A percentile compares a stretch with the other conserved stretches of the same genome.
Conservation (phyloP, 1,140 invertebrate species). For the Leptinotarsa texana region DNA sequence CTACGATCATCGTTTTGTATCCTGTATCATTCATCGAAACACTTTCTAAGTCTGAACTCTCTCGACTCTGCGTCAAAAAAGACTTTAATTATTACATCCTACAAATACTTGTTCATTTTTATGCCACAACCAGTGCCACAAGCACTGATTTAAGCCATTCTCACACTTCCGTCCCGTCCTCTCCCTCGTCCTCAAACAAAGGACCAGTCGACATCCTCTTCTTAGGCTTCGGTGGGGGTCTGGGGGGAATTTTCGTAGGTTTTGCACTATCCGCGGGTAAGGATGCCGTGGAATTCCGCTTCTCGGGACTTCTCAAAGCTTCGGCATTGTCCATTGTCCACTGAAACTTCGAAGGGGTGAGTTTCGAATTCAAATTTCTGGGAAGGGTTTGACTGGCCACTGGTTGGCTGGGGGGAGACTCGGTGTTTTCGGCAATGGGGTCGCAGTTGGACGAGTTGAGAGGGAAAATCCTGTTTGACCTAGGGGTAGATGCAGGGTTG, state of each 20-base stretch:
- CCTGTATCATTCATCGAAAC: too few species aligned
- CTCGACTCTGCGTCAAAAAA: background rate
- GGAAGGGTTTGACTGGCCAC: constrained; percentile 55
- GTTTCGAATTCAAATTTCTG: constrained; percentile 54
- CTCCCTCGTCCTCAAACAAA: constrained; percentile 81
- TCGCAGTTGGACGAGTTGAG: constrained; percentile 61
- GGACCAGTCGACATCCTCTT: constrained; percentile 66
- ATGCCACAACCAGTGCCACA: constrained; percentile 45
- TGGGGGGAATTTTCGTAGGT: constrained; percentile 72
- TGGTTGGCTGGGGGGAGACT: constrained; percentile 56
- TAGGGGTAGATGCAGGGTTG: constrained; percentile 51
- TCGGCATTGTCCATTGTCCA: constrained; percentile 44
- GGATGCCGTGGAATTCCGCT: constrained; percentile 42
- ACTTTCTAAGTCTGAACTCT: too few species aligned
- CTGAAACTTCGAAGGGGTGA: constrained; percentile 42
- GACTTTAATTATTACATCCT: background rate
- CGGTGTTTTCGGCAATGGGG: constrained; percentile 67
- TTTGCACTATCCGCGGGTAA: constrained; percentile 26
- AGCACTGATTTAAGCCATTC: constrained; percentile 54
- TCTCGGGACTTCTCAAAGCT: constrained; percentile 42
- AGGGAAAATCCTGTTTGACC: constrained; percentile 53
- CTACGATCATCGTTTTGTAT: too few species aligned
- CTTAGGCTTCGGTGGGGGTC: constrained; percentile 80
- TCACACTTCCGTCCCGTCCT: constrained; percentile 84
- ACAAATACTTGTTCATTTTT: constrained; percentile 27